Base-by-base conservation (phyloP, 2,797 vertebrate genomes). In the Sebastes ruberrimus region DNA sequence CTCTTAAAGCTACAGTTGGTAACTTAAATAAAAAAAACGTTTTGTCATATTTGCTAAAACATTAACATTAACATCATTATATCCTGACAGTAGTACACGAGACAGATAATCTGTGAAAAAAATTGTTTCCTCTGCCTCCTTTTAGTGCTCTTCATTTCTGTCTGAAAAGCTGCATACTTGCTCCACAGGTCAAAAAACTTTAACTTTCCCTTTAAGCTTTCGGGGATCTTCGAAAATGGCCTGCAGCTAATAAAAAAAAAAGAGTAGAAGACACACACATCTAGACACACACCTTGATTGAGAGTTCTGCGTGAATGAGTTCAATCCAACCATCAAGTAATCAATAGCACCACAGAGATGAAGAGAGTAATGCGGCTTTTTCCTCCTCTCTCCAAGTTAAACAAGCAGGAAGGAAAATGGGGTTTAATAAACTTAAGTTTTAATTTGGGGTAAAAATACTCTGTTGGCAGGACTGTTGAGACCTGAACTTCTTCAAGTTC, bases 261-360 rank as follows among this genome's bases (percentile, higher is more conserved):
- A 42, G 13, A 60, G 28, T 5, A 42, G 20, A 67, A 27, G 4
- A 74, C 38, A 76, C 70, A 83, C 63, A 52, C 57, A 84, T 65
- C 81, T 81, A 81, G 71, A 85, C 80, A 70, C 72, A 75, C 81
- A 83, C 71, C 59, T 77, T 78, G 30, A 79, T 71, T 9, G 11
- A 11, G 22, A 49, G 83, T 78, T 88, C 70, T 84, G 83, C 89
- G 74, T 64, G 73, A 83, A 28, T 88, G 78, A 84, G 38, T 74
- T 83, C 78, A 62, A 86, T 83, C 87, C 88, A 89, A 91, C 88
- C 89, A 90, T 91, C 87, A 90, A 88, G 82, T 87, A 70, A 86
- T 91, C 82, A 87, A 92, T 80, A 55, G 53, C 46, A 69, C 20
- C 27, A 10, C 52, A 66, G 46, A 63, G 27, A 73, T 38, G 65